Evolutionary conservation across 2,113 vertebrate species (phyloP).

Genomic region (Calyptomena viridis): DNA sequence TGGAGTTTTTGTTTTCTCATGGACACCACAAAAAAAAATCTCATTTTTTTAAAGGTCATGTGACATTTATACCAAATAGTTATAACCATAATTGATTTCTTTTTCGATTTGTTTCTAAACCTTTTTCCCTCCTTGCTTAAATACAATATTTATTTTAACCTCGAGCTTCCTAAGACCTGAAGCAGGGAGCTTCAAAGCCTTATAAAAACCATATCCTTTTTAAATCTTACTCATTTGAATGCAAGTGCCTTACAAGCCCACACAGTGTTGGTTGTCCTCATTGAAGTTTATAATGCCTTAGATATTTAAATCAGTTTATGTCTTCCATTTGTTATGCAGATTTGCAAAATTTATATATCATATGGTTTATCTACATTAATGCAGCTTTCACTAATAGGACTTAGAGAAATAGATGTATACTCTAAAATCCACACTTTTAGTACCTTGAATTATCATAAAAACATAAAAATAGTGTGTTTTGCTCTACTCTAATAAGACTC

Average conservation of each 20-base stretch:
- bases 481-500: constrained; percentile 76
- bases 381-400: constrained; percentile 69
- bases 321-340: constrained; percentile 75
- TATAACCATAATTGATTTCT: constrained; percentile 55
- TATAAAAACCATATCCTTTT: constrained; percentile 67
- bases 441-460: constrained; percentile 76
- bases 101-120: constrained; percentile 59
- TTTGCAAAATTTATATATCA: constrained; percentile 72
- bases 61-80: constrained; percentile 36
- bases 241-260: constrained; percentile 70
- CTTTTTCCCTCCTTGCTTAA: constrained; percentile 28
- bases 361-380: constrained; percentile 74
- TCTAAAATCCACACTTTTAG: constrained; percentile 73
- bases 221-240: constrained; percentile 73
- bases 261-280: constrained; percentile 70
- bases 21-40: background rate
- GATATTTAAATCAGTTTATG: constrained; percentile 78
- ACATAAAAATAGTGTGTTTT: constrained; percentile 74
- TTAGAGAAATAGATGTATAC: constrained; percentile 61
- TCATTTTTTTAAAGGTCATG: constrained; percentile 53
- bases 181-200: constrained; percentile 65
- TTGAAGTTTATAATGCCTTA: constrained; percentile 76
- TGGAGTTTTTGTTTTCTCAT: background rate
- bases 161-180: constrained; percentile 58
- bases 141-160: constrained; percentile 71